phyloP scores from a whole-genome alignment of 1,140 invertebrate genomes.

The Pristionchus pacificus region DNA sequence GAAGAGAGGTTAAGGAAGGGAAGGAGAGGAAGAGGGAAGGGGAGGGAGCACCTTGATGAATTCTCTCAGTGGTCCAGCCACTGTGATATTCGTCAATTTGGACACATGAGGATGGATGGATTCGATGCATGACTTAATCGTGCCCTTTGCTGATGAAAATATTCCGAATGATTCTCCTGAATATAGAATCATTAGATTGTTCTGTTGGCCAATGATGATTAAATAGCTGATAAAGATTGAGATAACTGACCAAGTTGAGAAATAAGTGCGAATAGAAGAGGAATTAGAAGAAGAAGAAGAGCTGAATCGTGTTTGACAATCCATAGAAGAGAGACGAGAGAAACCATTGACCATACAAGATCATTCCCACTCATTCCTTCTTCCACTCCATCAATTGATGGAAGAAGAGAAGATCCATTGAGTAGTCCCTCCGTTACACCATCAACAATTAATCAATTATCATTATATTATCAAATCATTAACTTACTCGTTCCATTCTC shows the following conservation, averaged over 20 bases:
- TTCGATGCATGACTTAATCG: slow-evolving; percentile 47
- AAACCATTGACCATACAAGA: slow-evolving; percentile 69
- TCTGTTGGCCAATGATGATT: slow-evolving; percentile 6
- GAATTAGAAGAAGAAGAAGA: slow-evolving; percentile 68
- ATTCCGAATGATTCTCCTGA: slow-evolving; percentile 45
- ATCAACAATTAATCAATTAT: no score
- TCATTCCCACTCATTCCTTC: slow-evolving; percentile 61
- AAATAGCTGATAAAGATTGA: slow-evolving; percentile 7
- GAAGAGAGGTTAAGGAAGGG: no score
- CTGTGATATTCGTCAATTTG: slow-evolving; percentile 57
- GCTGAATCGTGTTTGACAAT: slow-evolving; percentile 72
- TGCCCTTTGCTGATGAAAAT: slow-evolving; percentile 55
- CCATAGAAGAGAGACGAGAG: slow-evolving; percentile 69
- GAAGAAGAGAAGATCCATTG: background rate
- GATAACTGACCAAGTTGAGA: slow-evolving; percentile 63
- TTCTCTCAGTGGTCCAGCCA: slow-evolving; percentile 63
- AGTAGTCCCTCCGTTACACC: background rate
- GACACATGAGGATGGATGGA: slow-evolving; percentile 34
- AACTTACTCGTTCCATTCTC: no score
- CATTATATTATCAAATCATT: no score
- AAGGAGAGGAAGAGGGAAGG: no score
- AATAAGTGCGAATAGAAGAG: slow-evolving; percentile 66
- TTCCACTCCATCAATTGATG: slow-evolving; percentile 18
- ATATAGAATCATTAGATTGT: slow-evolving; percentile 12
- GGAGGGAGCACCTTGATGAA: slow-evolving; percentile 56